A percentile compares a stretch with the other conserved stretches of the same genome.
Conservation (phyloP, 1,140 invertebrate genomes). For the Eriosoma lanigerum region DNA sequence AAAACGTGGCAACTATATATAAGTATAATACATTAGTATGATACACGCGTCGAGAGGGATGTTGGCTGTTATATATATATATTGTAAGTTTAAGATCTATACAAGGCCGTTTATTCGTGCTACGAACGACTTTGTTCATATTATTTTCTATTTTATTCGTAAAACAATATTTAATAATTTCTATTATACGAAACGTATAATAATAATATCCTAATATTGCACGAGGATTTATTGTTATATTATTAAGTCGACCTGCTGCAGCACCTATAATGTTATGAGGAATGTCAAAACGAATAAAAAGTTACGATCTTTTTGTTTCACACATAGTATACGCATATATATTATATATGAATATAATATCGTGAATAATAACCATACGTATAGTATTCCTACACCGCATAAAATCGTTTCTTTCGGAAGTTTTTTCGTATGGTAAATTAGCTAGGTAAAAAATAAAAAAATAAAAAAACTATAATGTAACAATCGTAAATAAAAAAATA, state of each 20-base stretch:
- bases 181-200: not conserved
- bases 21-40: too few relatives aligned
- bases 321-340: not conserved
- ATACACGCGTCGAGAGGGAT: too few relatives aligned
- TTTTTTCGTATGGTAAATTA: conserved; percentile 41
- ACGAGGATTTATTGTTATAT: not conserved
- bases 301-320: conserved; percentile 30
- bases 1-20: too few relatives aligned
- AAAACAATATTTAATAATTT: too few relatives aligned
- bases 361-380: not conserved
- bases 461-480: conserved; percentile 31
- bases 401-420: conserved; percentile 41
- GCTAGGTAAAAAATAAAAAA: conserved; percentile 16
- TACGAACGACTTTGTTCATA: too few relatives aligned
- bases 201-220: not conserved
- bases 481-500: conserved; percentile 44
- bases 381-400: not conserved
- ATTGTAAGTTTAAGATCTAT: too few relatives aligned
- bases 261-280: not conserved
- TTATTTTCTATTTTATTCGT: too few relatives aligned
- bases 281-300: not conserved
- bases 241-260: not conserved
- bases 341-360: not conserved
- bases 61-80: too few relatives aligned
- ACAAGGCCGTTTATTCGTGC: too few relatives aligned